Percentiles rank a stretch among this genome's conserved stretches.
Conservation (phyloP, 2,113 vertebrate genomes). For the Nannospalax galili region DNA sequence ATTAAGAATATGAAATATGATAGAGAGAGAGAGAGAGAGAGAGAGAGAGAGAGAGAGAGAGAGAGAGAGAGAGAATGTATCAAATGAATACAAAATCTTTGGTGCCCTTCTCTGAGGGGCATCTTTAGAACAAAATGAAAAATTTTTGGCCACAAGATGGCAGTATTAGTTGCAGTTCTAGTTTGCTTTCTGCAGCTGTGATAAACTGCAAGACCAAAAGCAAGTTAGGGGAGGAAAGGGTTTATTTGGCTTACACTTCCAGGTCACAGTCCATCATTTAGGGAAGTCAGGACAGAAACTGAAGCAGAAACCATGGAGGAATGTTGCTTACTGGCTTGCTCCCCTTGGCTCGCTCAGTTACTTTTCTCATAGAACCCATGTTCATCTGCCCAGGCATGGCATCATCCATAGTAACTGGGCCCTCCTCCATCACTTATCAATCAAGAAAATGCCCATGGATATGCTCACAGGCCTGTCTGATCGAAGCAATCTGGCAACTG, state of each 20-base stretch:
- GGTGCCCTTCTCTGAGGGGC: not conserved
- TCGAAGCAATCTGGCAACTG: not conserved
- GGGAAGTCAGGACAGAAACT: not conserved
- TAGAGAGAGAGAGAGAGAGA: no score
- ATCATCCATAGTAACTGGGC: not conserved
- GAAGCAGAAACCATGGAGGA: not conserved
- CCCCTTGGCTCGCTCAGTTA: not conserved
- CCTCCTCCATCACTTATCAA: not conserved
- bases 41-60: no score
- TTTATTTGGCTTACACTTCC: not conserved
- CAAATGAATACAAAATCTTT: not conserved
- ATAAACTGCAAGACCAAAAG: not conserved
- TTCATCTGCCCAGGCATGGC: not conserved
- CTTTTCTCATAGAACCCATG: not conserved
- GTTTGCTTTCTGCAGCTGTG: not conserved
- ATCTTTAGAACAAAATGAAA: slow-evolving; percentile 35
- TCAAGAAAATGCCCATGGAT: not conserved
- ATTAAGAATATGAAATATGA: not conserved
- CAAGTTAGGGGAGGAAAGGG: not conserved
- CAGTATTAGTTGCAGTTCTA: slow-evolving; percentile 19
- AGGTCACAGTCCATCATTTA: not conserved
- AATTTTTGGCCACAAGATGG: slow-evolving; percentile 74
- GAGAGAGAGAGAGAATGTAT: no score
- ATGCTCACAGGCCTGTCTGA: not conserved
- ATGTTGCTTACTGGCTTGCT: not conserved